Percentiles rank a stretch among this genome's conserved stretches.
These are phyloP conservation scores for Hyppa rectilinea DNA, from an alignment of 2,888 invertebrate genomes.

Conservation along the genomic window DNA sequence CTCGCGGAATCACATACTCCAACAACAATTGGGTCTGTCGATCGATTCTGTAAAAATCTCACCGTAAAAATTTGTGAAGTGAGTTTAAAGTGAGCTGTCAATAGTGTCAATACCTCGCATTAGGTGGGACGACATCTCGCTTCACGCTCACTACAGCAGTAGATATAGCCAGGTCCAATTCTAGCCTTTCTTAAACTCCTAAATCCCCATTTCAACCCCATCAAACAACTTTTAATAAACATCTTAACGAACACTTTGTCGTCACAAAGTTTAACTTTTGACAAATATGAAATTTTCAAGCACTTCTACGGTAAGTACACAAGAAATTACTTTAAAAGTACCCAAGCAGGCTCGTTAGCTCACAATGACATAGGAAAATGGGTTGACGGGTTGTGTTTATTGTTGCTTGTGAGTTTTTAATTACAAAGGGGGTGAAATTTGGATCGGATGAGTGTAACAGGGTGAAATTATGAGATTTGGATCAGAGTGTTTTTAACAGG, in stretches of 20 bases:
- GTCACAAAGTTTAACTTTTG: constrained; percentile 40
- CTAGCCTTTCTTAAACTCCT: neutral
- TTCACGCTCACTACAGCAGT: no score
- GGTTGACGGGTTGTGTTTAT: constrained; percentile 32
- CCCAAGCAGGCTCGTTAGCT: constrained; percentile 45
- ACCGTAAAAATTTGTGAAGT: no score
- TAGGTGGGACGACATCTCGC: no score
- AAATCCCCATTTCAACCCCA: constrained; percentile 15
- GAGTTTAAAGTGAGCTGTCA: no score
- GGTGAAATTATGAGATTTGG: neutral
- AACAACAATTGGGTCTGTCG: neutral
- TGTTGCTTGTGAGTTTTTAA: constrained; percentile 42
- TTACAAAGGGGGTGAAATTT: constrained; percentile 29
- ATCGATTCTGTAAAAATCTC: no score
- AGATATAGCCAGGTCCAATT: neutral
- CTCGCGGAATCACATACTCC: neutral
- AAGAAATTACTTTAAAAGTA: constrained; percentile 64
- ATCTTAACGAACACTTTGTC: constrained; percentile 20
- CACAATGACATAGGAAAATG: constrained; percentile 44
- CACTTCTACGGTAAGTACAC: constrained; percentile 43
- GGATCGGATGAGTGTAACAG: neutral
- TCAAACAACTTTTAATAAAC: constrained; percentile 2
- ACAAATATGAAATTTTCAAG: constrained; percentile 55
- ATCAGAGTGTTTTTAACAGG: neutral
- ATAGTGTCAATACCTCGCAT: no score